A percentile compares a stretch with the other conserved stretches of the same genome.
These are phyloP conservation scores for Nemotelus nigrinus DNA, from an alignment of 2,888 invertebrate genomes.

Conservation along the genomic window DNA sequence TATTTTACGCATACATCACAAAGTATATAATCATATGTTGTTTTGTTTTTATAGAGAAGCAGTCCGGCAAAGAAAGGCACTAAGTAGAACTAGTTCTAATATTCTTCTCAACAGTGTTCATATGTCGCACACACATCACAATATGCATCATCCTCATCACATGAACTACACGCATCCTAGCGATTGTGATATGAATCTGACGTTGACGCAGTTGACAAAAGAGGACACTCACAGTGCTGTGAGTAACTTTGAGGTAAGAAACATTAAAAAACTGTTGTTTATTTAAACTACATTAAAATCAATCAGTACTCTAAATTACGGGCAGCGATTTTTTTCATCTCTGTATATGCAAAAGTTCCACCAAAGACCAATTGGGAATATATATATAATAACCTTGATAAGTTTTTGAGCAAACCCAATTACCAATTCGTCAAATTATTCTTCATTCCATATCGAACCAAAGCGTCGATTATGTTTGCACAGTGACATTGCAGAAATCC, in stretches of 20 bases:
- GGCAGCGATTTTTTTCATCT: too few relatives aligned
- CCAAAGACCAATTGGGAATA: too few relatives aligned
- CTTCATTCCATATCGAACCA: too few relatives aligned
- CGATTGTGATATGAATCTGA: constrained; percentile 67
- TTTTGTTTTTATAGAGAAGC: constrained; percentile 71
- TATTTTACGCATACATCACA: background rate
- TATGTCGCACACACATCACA: constrained; percentile 80
- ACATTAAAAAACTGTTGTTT: too few relatives aligned
- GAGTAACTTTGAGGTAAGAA: constrained; percentile 64
- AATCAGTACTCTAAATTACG: too few relatives aligned
- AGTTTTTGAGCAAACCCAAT: too few relatives aligned
- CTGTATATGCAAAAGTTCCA: too few relatives aligned
- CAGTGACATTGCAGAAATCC: too few relatives aligned
- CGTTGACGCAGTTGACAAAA: constrained; percentile 57
- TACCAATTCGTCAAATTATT: too few relatives aligned
- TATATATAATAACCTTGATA: too few relatives aligned
- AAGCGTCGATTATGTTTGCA: too few relatives aligned
- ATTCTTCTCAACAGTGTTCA: constrained; percentile 86
- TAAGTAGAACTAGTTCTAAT: constrained; percentile 87
- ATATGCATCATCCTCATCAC: constrained; percentile 70
- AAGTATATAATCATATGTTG: constrained; percentile 46
- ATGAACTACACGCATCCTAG: constrained; percentile 71
- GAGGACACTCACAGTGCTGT: constrained; percentile 65
- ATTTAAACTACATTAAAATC: too few relatives aligned
- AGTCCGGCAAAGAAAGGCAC: constrained; percentile 81